These are phyloP conservation scores for Ditylenchus dipsaci DNA, from an alignment of 1,140 invertebrate species.

Conservation along the genomic window DNA sequence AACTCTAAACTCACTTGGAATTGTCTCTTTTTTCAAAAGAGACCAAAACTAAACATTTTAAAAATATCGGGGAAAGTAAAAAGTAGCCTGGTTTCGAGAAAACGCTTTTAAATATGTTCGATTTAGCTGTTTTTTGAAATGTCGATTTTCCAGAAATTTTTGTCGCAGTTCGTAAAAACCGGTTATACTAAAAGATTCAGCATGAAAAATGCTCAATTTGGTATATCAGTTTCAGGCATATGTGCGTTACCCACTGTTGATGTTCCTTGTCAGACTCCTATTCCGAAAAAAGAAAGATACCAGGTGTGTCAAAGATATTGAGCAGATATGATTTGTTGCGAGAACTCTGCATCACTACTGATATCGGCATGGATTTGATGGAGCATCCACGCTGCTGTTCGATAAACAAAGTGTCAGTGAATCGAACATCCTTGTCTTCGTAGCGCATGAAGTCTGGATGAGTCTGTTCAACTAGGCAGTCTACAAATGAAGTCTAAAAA, in stretches of 20 bases:
- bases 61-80: no score
- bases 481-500: constrained; percentile 82
- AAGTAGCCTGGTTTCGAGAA: no score
- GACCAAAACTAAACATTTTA: no score
- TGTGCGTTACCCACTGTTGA: background rate
- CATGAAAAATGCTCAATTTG: no score
- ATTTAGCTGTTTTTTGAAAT: no score
- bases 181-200: no score
- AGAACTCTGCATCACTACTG: constrained; percentile 84
- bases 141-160: no score
- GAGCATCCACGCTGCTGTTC: constrained; percentile 95
- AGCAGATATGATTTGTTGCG: constrained; percentile 89
- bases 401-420: constrained; percentile 93
- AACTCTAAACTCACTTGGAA: no score
- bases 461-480: constrained; percentile 92
- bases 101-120: no score
- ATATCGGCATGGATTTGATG: constrained; percentile 91
- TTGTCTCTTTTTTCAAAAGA: no score
- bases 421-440: constrained; percentile 71
- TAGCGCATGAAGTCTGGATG: constrained; percentile 74
- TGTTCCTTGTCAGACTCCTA: background rate
- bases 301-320: constrained; percentile 96
- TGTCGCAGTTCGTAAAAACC: no score
- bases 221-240: no score
- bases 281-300: constrained; percentile 58